Evolutionary conservation across 2,797 vertebrate species (phyloP).

Genomic region (Sebastiscus tertius): DNA sequence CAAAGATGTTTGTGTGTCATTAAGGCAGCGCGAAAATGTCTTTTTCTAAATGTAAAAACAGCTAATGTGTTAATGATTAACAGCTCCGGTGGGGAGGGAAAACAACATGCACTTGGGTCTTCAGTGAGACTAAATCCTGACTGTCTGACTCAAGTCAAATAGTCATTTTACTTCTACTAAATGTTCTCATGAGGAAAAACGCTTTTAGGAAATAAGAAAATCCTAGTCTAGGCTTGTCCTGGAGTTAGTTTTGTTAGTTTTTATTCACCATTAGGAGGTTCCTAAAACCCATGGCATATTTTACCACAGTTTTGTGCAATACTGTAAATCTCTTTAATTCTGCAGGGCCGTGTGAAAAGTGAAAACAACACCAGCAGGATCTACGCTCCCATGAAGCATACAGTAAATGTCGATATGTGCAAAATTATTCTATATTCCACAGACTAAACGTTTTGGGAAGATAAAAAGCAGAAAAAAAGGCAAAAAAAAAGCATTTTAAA

Average conservation of each 20-base stretch:
- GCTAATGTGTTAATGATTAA: constrained; percentile 46
- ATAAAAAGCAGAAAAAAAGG: not conserved
- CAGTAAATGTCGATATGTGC: constrained; percentile 39
- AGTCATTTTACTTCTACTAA: constrained; percentile 1
- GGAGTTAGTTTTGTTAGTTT: constrained; percentile 47
- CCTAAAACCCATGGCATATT: constrained; percentile 18
- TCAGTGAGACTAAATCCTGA: constrained; percentile 16
- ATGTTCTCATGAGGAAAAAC: constrained; percentile 6
- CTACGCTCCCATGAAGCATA: constrained; percentile 39
- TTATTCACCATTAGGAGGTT: constrained; percentile 69
- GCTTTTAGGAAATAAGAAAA: constrained; percentile 4
- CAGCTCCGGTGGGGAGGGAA: constrained; percentile 14
- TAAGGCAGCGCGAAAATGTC: constrained; percentile 73
- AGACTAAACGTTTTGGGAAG: not conserved
- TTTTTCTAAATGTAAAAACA: constrained; percentile 83
- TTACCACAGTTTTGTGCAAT: constrained; percentile 44
- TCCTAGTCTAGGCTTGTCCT: not conserved
- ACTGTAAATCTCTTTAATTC: constrained; percentile 50
- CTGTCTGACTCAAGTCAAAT: constrained; percentile 9
- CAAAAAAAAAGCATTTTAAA: not conserved
- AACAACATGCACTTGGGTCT: constrained; percentile 17
- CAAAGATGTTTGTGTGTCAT: constrained; percentile 81
- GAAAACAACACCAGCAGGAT: constrained; percentile 62
- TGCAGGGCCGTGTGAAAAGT: constrained; percentile 52
- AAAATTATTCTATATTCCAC: constrained; percentile 2